Conservation (phyloP, 2,797 vertebrate species). For the Gobio occitaniae region DNA sequence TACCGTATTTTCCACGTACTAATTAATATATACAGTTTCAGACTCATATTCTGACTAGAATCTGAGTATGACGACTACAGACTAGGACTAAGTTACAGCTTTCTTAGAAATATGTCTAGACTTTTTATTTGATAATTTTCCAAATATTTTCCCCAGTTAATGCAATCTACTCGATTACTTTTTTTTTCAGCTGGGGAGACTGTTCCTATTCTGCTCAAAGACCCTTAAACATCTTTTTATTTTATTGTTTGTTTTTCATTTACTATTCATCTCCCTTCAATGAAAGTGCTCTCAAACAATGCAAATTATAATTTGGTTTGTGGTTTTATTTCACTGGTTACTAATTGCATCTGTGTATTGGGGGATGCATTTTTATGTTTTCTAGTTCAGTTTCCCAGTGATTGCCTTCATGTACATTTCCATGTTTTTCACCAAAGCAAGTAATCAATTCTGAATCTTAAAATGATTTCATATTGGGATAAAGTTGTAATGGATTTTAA, state of each 20-base stretch:
- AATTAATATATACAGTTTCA: too few species aligned
- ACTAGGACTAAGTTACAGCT: background rate
- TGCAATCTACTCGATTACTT: too few species aligned
- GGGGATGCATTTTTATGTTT: background rate
- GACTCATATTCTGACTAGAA: too few species aligned
- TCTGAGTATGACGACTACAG: too few species aligned
- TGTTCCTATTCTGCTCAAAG: background rate
- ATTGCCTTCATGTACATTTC: background rate
- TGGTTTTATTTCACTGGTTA: background rate
- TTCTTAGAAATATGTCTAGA: background rate
- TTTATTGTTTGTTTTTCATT: background rate
- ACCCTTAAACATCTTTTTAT: background rate
- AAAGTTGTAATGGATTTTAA: background rate
- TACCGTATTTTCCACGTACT: too few species aligned
- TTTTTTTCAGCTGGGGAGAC: background rate
- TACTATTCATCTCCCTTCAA: background rate
- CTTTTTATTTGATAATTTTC: background rate
- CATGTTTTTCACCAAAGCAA: background rate
- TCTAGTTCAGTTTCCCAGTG: background rate
- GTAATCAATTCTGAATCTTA: background rate
- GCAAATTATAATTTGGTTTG: background rate
- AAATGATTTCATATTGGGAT: background rate
- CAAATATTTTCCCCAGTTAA: background rate
- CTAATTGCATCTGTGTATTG: conserved; percentile 14
- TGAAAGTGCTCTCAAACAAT: background rate